A percentile compares a stretch with the other conserved stretches of the same genome.
Conservation (phyloP, 2,797 vertebrate species). For the Onychomys leucogaster region DNA sequence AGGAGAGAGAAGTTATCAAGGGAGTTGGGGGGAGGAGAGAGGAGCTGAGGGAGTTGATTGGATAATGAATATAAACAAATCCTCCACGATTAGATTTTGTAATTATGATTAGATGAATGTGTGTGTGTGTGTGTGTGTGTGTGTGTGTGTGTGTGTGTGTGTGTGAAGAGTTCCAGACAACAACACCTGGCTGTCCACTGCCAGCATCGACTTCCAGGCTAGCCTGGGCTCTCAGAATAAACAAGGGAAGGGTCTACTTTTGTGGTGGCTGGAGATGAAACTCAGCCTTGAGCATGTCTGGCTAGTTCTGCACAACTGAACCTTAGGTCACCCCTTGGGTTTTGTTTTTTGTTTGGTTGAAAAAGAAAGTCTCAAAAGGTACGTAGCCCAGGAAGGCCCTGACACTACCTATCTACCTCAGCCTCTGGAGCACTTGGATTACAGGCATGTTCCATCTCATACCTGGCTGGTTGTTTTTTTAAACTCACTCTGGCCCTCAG, state of each 20-base stretch:
- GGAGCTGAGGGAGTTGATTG: rapidly evolving
- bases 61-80: background rate
- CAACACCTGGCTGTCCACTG: background rate
- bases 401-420: background rate
- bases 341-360: background rate
- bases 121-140: too few relatives aligned
- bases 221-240: background rate
- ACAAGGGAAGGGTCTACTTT: background rate
- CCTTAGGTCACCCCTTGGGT: background rate
- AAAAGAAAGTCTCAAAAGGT: background rate
- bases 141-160: too few relatives aligned
- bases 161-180: background rate
- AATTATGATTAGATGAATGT: background rate
- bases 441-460: background rate
- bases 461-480: background rate
- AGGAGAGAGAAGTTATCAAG: background rate
- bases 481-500: background rate
- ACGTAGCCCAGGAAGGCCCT: background rate
- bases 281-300: too few relatives aligned
- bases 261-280: too few relatives aligned
- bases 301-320: background rate
- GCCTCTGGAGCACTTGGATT: background rate
- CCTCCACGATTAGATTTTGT: background rate
- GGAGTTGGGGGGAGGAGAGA: too few relatives aligned
- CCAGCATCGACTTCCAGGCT: background rate